These are phyloP conservation scores for Drosophila eohydei DNA, from an alignment of 2,888 invertebrate species.

Conservation along the genomic window DNA sequence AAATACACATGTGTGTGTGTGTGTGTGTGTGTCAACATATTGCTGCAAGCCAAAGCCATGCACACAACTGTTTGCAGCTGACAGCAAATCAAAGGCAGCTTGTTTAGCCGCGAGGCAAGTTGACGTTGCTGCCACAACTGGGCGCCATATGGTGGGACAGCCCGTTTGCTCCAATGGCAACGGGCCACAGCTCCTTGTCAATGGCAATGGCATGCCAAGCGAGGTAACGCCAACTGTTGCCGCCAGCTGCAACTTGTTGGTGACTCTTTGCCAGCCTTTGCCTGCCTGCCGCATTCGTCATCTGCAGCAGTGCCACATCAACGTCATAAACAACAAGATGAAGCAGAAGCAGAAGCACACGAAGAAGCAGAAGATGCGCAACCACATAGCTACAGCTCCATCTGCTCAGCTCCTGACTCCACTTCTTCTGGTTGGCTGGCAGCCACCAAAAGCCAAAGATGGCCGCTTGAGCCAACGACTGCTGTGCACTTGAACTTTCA, in stretches of 20 bases:
- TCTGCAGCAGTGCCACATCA: slow-evolving; percentile 61
- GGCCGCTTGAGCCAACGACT: slow-evolving; percentile 68
- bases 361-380: background rate
- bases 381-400: slow-evolving; percentile 39
- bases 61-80: slow-evolving; percentile 44
- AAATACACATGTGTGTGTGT: slow-evolving; percentile 8
- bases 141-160: slow-evolving; percentile 51
- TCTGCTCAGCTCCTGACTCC: slow-evolving; percentile 29
- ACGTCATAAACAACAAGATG: slow-evolving; percentile 60
- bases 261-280: slow-evolving; percentile 33
- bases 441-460: slow-evolving; percentile 66
- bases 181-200: slow-evolving; percentile 53
- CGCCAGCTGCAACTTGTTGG: slow-evolving; percentile 71
- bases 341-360: slow-evolving; percentile 17
- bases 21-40: slow-evolving; percentile 17
- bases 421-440: slow-evolving; percentile 73
- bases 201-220: slow-evolving; percentile 40
- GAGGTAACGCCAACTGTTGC: slow-evolving; percentile 67
- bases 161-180: slow-evolving; percentile 68
- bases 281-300: slow-evolving; percentile 48
- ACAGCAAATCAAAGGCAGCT: slow-evolving; percentile 63
- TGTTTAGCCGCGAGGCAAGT: slow-evolving; percentile 40
- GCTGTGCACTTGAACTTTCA: slow-evolving; percentile 68
- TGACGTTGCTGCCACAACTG: slow-evolving; percentile 30
- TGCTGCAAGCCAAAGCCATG: slow-evolving; percentile 18